Percentiles rank a stretch among this genome's conserved stretches.
phyloP scores from a whole-genome alignment of 2,113 vertebrate species.

The Poecile atricapillus region DNA sequence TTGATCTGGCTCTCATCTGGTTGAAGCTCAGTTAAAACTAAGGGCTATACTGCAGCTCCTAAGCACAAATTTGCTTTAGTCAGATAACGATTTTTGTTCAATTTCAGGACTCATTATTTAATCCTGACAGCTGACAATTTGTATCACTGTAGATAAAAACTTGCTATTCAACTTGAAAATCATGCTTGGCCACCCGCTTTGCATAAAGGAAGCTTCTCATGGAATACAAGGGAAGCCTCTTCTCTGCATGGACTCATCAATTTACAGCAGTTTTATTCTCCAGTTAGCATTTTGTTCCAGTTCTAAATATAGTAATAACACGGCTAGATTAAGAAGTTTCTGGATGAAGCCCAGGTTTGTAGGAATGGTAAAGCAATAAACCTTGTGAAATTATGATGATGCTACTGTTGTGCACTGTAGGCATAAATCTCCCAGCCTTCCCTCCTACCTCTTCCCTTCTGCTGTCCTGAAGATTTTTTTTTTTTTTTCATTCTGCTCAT shows the following conservation, averaged over 20 bases:
- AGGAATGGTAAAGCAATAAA: not conserved
- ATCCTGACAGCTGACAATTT: not conserved
- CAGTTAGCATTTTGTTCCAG: not conserved
- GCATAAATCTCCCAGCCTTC: not conserved
- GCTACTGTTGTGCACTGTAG: not conserved
- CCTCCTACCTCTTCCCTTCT: not conserved
- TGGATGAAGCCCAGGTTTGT: not conserved
- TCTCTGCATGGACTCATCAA: not conserved
- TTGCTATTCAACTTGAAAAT: not conserved
- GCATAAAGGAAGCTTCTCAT: not conserved
- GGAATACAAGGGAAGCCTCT: not conserved
- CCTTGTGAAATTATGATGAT: not conserved
- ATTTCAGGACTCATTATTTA: not conserved
- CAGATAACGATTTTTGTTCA: not conserved
- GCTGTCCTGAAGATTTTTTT: not conserved
- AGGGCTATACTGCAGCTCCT: not conserved
- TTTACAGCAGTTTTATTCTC: not conserved
- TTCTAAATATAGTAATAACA: not conserved
- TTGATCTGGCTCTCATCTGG: not conserved
- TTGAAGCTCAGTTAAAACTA: not conserved
- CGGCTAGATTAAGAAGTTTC: not conserved
- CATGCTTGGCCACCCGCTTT: not conserved
- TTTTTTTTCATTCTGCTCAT: not conserved
- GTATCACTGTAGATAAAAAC: not conserved
- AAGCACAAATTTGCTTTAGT: not conserved